Conservation (phyloP, 2,113 vertebrate species). For the Scolopax mira region DNA sequence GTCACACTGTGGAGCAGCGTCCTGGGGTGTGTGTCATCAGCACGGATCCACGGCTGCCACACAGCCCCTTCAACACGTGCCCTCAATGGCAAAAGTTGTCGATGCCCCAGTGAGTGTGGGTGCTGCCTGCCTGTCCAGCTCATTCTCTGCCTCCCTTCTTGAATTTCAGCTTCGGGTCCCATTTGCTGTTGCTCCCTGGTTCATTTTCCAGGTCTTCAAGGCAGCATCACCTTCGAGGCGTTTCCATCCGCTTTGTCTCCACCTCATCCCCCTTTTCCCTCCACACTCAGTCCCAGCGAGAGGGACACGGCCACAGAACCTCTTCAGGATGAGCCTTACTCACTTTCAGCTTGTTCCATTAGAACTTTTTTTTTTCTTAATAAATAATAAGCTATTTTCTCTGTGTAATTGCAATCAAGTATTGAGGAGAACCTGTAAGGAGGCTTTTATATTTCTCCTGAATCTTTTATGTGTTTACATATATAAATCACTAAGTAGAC, state of each 20-base stretch:
- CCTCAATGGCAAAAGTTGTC: neutral
- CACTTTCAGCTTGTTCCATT: neutral
- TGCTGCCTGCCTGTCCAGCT: neutral
- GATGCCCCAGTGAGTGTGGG: neutral
- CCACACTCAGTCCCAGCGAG: accelerated
- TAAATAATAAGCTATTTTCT: neutral
- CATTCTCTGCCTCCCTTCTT: neutral
- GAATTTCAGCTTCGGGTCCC: neutral
- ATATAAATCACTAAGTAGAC: neutral
- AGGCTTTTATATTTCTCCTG: neutral
- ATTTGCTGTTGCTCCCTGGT: accelerated
- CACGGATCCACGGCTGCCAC: neutral
- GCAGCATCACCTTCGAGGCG: accelerated
- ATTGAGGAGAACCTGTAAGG: neutral
- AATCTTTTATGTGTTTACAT: neutral
- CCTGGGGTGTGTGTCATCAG: neutral
- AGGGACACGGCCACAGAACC: accelerated
- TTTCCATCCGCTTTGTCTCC: neutral
- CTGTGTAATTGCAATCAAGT: neutral
- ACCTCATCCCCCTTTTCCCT: neutral
- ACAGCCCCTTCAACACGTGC: neutral
- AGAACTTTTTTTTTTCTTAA: neutral
- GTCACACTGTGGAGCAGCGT: neutral
- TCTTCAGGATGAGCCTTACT: neutral
- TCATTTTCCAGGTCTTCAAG: neutral